Percentiles rank a stretch among this genome's conserved stretches.
phyloP scores from a whole-genome alignment of 2,797 vertebrate genomes.

The Fratercula arctica region DNA sequence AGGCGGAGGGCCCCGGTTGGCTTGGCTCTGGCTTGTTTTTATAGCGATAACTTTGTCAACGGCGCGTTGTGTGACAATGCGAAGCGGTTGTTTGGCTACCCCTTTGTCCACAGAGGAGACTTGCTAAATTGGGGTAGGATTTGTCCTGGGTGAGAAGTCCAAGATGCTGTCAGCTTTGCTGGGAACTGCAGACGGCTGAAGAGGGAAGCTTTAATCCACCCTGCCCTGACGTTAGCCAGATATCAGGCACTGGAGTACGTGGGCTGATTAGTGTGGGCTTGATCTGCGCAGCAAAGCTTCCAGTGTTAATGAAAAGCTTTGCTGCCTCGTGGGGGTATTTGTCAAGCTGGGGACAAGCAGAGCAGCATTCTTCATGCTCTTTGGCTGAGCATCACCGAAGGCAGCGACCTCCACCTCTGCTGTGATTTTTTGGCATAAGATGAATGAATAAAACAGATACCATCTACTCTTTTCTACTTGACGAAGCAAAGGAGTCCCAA shows the following conservation, averaged over 20 bases:
- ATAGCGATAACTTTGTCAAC: conserved; percentile 11
- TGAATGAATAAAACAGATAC: background rate
- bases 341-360: background rate
- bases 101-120: background rate
- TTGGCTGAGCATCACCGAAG: background rate
- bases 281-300: background rate
- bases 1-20: background rate
- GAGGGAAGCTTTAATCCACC: conserved; percentile 10
- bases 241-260: background rate
- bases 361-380: background rate
- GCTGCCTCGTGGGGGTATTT: background rate
- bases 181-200: background rate
- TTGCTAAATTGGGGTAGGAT: conserved; percentile 8
- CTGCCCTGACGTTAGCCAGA: conserved; percentile 2
- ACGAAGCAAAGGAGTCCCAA: background rate
- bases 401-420: background rate
- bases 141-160: conserved; percentile 47
- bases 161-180: conserved; percentile 30
- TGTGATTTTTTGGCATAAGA: background rate
- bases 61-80: background rate
- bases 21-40: background rate
- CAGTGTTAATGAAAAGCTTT: background rate
- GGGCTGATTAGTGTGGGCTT: background rate
- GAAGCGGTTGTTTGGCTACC: background rate
- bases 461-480: background rate